Evolutionary conservation across 2,888 invertebrate species (phyloP), one percentile per base, ranked within the genome.

Genomic region (Merodon equestris): DNA sequence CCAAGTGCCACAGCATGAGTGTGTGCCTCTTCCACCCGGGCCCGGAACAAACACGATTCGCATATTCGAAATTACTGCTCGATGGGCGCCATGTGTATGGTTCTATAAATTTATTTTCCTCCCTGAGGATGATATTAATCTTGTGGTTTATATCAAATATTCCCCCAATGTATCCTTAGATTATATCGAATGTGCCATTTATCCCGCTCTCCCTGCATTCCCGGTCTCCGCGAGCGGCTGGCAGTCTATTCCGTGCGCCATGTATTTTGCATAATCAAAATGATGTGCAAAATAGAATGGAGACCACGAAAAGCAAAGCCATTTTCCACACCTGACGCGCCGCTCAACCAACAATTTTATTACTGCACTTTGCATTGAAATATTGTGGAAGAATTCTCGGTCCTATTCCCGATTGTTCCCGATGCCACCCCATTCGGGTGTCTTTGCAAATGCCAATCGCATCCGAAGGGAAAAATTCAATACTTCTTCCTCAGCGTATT

Each of bases 251-350:
- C 27, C 27, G 27, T 27, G 27, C 7, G 27, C 27, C 27, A 27
- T 27, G 27, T 27, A 27, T 50, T 79, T 74, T 79, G 64, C 74
- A 79, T 79, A 79, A 74, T 64, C 68, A 70, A 70, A 74, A 79
- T 79, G 68, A 79, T 70, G 79, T 79, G 79, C 74, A 53, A 74
- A 73, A 74, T 70, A 58, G 74, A 79, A 79, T 64, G 27, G 27
- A 79, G 68, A 73, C 67, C 67, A 63, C 63, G 42, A 64, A 73
- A 45, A 63, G 36, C 48, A 15, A 72, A 79, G 68, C 70, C 68
- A 79, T 79, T 79, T 70, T 50, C 54, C 42, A 79, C 79, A 79
- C 79, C 79, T 79, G 79, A 60, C 68, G 47, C 79, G 57, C 56
- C 38, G 50, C 47, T 58, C 40, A 73, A 47, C 68, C 68, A 79